Base-by-base conservation (phyloP, 2,888 invertebrate genomes). In the Clusia tigrina region DNA sequence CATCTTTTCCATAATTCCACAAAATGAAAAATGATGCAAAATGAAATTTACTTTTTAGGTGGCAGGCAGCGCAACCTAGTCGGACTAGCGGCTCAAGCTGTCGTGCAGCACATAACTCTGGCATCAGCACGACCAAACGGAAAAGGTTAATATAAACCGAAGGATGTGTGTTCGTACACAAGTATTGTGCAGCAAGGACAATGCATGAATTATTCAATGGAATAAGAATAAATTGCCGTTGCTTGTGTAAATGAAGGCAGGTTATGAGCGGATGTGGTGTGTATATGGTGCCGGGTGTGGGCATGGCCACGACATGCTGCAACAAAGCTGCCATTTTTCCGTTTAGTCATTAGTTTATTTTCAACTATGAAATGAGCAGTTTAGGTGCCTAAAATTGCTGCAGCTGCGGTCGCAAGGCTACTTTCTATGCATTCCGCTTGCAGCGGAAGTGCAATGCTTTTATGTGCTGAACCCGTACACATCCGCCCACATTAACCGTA, bases 51-150 rank as follows among this genome's bases (percentile, higher is more conserved):
- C 22, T 23, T 37, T 32, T 25, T 52, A 24, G n/a, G 42, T 42
- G 42, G 42, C 42, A 9, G 6, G 32, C 32, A 5, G 32, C 12
- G 32, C 32, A 71, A 74, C 71, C 71, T 77, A 72, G 76, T 71
- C 73, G 71, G 71, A 51, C 65, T 24, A 26, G 74, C 73, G 78
- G 75, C 69, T 77, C 67, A 72, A 72, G 70, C 68, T 77, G 77
- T 75, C 78, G 71, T 67, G 68, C 64, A 51, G 54, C 37, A 38
- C 23, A 25, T 56, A 55, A 66, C 61, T 58, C 60, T 65, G 52
- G 26, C 55, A 54, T 38, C 10, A n/a, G 26, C 54, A 48, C 26
- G 5, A 25, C n/a, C 9, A 17, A 6, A 24, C 1, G 15, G 54
- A 17, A 2, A 25, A 0, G 46, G 46, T n/a, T 18, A n/a, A 46